phyloP scores from a whole-genome alignment of 2,888 invertebrate species.

The Idaea biselata region DNA sequence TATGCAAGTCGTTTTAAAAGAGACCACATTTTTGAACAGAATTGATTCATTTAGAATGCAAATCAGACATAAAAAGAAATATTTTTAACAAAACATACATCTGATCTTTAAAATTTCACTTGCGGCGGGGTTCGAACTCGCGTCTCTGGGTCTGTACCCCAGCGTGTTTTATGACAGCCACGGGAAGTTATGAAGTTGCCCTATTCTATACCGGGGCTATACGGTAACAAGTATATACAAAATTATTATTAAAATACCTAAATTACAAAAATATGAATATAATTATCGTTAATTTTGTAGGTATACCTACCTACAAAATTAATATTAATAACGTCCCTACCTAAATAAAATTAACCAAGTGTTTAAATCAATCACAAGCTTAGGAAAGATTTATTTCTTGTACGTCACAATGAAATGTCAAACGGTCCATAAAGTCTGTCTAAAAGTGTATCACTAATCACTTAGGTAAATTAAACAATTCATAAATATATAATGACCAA shows the following conservation, averaged over 20 bases:
- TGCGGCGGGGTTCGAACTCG: too few species aligned
- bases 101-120: too few species aligned
- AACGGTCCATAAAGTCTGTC: neutral
- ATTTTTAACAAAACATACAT: too few species aligned
- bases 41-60: neutral
- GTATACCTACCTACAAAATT: neutral
- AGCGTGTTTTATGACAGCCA: too few species aligned
- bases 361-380: neutral
- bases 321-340: neutral
- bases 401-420: neutral
- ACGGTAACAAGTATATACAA: too few species aligned
- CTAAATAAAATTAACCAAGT: neutral
- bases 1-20: neutral
- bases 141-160: too few species aligned
- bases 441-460: neutral
- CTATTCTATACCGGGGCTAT: too few species aligned
- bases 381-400: neutral
- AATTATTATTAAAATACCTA: too few species aligned
- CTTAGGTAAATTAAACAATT: neutral
- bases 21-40: neutral
- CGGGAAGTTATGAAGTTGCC: too few species aligned
- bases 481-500: conserved; percentile 5
- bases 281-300: neutral
- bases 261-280: too few species aligned
- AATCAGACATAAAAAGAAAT: neutral